Evolutionary conservation across 2,888 invertebrate species (phyloP).

Genomic region (Drosophila austrosaltans): DNA sequence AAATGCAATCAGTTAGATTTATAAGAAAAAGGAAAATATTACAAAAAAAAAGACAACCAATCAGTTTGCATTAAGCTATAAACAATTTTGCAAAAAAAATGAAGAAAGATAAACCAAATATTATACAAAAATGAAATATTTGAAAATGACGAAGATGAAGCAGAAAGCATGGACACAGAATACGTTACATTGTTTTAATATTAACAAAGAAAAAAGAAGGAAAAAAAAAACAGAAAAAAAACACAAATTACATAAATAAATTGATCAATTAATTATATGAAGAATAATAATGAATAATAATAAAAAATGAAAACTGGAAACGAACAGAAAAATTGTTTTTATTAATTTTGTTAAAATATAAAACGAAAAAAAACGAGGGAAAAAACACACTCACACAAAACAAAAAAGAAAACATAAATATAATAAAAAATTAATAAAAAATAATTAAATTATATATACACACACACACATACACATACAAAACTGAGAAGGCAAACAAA

Average conservation of each 20-base stretch:
- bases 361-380: slow-evolving; percentile 50
- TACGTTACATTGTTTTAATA: slow-evolving; percentile 76
- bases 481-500: neutral
- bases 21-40: slow-evolving; percentile 50
- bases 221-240: neutral
- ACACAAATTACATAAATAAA: slow-evolving; percentile 70
- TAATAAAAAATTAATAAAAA: slow-evolving; percentile 40
- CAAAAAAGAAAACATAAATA: slow-evolving; percentile 39
- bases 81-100: slow-evolving; percentile 44
- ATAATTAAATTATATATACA: slow-evolving; percentile 40
- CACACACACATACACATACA: slow-evolving; percentile 27
- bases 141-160: slow-evolving; percentile 26
- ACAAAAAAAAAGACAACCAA: slow-evolving; percentile 30
- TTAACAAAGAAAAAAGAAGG: slow-evolving; percentile 32
- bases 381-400: slow-evolving; percentile 36
- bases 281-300: slow-evolving; percentile 28
- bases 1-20: slow-evolving; percentile 77
- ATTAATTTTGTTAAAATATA: slow-evolving; percentile 75
- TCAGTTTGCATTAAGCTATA: slow-evolving; percentile 44
- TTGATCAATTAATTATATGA: slow-evolving; percentile 74
- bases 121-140: slow-evolving; percentile 30
- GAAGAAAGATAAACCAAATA: slow-evolving; percentile 12
- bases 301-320: slow-evolving; percentile 28
- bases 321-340: slow-evolving; percentile 66
- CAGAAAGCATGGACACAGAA: slow-evolving; percentile 47